Conservation (phyloP, 2,113 vertebrate genomes). For the Thymallus thymallus region DNA sequence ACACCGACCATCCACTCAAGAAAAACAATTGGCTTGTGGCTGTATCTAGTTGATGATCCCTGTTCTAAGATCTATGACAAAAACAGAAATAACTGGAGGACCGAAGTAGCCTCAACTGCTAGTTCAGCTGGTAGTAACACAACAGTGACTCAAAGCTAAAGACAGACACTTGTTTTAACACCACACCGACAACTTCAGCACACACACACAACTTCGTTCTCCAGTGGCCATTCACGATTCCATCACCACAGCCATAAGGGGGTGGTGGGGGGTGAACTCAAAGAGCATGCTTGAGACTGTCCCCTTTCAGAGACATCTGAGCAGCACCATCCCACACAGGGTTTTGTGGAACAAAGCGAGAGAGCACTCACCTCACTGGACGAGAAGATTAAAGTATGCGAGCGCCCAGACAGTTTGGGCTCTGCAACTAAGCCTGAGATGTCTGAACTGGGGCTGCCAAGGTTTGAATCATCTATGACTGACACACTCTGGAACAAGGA, state of each 20-base stretch:
- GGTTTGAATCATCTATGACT: slow-evolving; percentile 90
- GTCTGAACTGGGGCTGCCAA: slow-evolving; percentile 85
- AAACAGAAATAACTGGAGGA: neutral
- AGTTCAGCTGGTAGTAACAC: neutral
- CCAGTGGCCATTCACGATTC: slow-evolving; percentile 37
- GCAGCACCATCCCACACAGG: slow-evolving; percentile 45
- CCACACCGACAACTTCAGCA: slow-evolving; percentile 39
- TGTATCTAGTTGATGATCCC: too few relatives aligned
- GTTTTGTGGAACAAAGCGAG: slow-evolving; percentile 61
- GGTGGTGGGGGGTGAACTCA: slow-evolving; percentile 41
- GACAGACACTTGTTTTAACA: slow-evolving; percentile 10
- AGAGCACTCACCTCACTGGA: slow-evolving; percentile 90
- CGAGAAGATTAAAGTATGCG: slow-evolving; percentile 94
- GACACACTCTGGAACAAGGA: slow-evolving; percentile 89
- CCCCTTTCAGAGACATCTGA: slow-evolving; percentile 58
- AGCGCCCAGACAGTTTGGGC: slow-evolving; percentile 90
- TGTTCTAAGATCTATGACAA: too few relatives aligned
- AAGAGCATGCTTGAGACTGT: slow-evolving; percentile 63
- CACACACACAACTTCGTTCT: slow-evolving; percentile 53
- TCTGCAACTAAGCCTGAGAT: slow-evolving; percentile 90
- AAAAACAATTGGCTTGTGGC: too few relatives aligned
- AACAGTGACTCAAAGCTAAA: neutral
- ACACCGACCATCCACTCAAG: too few relatives aligned
- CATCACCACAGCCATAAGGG: slow-evolving; percentile 37
- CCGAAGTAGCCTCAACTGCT: neutral